Base-by-base conservation (phyloP, 2,113 vertebrate genomes). In the Sialia sialis region DNA sequence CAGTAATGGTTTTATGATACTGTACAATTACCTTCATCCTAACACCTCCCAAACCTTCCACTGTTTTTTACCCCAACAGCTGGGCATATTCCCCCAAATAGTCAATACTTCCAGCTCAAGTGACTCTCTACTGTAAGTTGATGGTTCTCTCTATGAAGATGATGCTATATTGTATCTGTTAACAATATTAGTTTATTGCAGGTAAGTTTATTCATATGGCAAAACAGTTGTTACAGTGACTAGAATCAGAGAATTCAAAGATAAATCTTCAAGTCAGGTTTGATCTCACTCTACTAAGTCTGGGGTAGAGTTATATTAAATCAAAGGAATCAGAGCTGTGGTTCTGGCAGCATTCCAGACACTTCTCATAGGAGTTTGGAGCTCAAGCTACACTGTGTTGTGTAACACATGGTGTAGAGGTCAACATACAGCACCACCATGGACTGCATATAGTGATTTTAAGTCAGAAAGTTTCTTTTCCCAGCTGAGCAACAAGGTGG, bases 221-320 rank as follows among this genome's bases (percentile, higher is more conserved):
- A 85, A 72, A 89, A 36, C 18, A 63, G 22, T 44, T 58, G 38
- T 59, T 51, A 18, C 10, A 39, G 26, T 39, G 56, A 52, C 36
- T 7, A 2, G 7, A 79, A 19, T 11, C 2, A 4, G 22, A 39
- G 8, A 8, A 38, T 48, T 73, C 46, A 70, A 87, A 84, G 32
- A 11, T 10, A 16, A 6, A 69, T 63, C 16, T 7, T 64, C 34
- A 46, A 0, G 22, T 52, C 18, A 16, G 14, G 48, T 70, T 70
- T 82, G 34, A 70, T 20, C 54, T 78, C 32, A 27, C 30, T 60
- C 32, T 23, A n/a, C 30, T 41, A 14, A 90, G n/a, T 44, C 55
- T 0, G 0, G 6, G 9, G 18, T 16, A 39, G 21, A 22, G 13
- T 27, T 27, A 38, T 1, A 1, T 11, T 46, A 73, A 54, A 68